Evolutionary conservation across 2,113 vertebrate genomes (phyloP).

Genomic region (Pteronura brasiliensis): DNA sequence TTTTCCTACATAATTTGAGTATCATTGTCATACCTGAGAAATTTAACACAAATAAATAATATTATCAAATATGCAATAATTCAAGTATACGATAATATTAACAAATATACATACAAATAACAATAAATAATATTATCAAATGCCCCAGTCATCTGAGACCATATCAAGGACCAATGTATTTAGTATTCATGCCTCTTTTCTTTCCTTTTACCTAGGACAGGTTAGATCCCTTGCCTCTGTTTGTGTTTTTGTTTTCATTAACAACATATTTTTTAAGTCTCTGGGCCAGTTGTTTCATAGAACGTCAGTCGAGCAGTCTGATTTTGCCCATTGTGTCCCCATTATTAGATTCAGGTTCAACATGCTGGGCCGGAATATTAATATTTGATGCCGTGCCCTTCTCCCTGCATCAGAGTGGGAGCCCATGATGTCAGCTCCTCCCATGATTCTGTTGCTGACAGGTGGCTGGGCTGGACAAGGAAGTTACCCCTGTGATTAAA

Average conservation of each 20-base stretch:
- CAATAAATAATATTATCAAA: not conserved
- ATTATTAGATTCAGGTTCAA: not conserved
- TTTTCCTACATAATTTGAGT: not conserved
- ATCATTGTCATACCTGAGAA: not conserved
- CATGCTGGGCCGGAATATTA: not conserved
- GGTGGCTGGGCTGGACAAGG: not conserved
- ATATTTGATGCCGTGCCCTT: not conserved
- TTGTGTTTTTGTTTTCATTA: not conserved
- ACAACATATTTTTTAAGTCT: not conserved
- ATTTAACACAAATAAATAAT: not conserved
- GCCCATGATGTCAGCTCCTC: not conserved
- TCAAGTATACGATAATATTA: not conserved
- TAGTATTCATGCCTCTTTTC: not conserved
- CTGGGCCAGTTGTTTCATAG: not conserved
- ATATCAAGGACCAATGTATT: too few species aligned
- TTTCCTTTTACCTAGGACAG: not conserved
- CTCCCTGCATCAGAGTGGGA: not conserved
- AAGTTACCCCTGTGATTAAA: not conserved
- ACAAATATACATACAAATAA: too few species aligned
- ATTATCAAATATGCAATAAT: too few species aligned
- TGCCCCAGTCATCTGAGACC: not conserved
- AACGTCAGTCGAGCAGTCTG: not conserved
- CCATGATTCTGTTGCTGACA: accelerated
- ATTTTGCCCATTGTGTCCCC: not conserved
- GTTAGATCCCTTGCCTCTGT: not conserved